Conservation (phyloP, 2,888 invertebrate genomes). For the Lasioglossum zephyrum region DNA sequence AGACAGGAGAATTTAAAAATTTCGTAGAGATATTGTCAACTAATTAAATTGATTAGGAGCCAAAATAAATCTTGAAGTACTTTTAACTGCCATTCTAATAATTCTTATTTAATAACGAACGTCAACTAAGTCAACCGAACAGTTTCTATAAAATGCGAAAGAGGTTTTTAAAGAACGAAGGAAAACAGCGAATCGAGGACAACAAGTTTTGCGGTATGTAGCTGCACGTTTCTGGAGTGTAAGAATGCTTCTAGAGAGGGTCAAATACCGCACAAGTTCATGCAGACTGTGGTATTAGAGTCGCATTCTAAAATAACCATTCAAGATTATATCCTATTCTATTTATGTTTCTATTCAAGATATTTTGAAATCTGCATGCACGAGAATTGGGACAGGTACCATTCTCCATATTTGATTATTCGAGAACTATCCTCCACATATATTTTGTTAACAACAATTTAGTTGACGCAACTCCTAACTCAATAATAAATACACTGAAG, state of each 20-base stretch:
- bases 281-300: not conserved
- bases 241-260: constrained; percentile 1
- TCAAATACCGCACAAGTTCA: not conserved
- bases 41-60: too few species aligned
- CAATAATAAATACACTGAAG: not conserved
- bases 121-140: not conserved
- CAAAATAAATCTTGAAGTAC: too few species aligned
- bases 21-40: too few species aligned
- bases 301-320: not conserved
- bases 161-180: not conserved
- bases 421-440: not conserved
- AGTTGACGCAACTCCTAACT: not conserved
- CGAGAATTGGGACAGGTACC: not conserved
- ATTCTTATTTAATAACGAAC: not conserved
- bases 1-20: too few species aligned
- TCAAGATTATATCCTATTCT: not conserved
- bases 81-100: not conserved
- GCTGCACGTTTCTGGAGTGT: not conserved
- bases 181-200: not conserved
- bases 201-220: not conserved
- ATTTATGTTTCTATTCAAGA: not conserved
- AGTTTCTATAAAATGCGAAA: not conserved
- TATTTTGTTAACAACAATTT: not conserved
- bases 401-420: not conserved
- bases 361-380: not conserved